Evolutionary conservation across 92 coral and sea anemone genomes (phyloP), one percentile per base, ranked within the genome.

Genomic region (Heteractis magnifica): DNA sequence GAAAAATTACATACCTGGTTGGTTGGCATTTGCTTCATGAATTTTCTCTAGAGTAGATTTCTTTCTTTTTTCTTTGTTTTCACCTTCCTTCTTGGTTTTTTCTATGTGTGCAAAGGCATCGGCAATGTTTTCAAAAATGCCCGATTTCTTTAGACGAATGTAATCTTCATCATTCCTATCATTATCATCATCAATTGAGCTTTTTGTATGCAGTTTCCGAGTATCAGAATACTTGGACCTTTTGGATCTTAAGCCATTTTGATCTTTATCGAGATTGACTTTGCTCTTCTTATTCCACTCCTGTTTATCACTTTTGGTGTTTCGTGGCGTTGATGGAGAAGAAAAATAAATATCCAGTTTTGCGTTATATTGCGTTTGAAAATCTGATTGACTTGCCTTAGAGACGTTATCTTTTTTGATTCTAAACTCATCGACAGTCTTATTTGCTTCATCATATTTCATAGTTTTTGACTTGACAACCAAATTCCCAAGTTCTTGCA

Each of bases 91-190:
- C 62, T 70, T 51, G 20, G 16, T 71, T 51, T 70, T 56, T 2
- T 81, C 18, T 3, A 81, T 81, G 65, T 81, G 77, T 23, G 53
- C 18, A 50, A 81, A 81, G 20, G 84, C 84, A 50, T 59, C 12
- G 16, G 86, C 86, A 58, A 82, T 82, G 18, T 56, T 76, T 12
- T 50, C 41, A 44, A 82, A 75, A 21, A 82, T 60, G 18, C 50
- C 59, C 8, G 79, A 51, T 75, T 53, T 82, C 73, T 74, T 82
- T 13, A 58, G 14, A 21, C 52, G 34, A 7, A 48, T 50, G 44
- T 82, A 72, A 73, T 82, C 86, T 20, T 72, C 75, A 0, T 58
- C 72, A 56, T 10, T 41, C 20, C 52, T 44, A 26, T 53, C 34
- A 19, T 26, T 23, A 4, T 78, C 65, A 15, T 26, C 83, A 65